Conservation (phyloP, 2,113 vertebrate species). For the Bos javanicus region DNA sequence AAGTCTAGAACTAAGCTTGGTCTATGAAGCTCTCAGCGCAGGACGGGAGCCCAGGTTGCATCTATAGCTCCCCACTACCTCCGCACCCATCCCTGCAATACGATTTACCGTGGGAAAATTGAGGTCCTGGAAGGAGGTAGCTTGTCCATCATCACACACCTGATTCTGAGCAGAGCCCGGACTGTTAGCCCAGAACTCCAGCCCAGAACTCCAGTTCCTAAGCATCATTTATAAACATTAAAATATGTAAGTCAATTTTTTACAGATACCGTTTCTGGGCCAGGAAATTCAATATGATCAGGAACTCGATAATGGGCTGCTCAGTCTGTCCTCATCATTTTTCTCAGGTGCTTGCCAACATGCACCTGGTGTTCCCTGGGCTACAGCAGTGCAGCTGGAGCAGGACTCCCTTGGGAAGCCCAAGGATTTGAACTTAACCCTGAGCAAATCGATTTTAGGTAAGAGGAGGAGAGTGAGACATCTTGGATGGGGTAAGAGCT, state of each 20-base stretch:
- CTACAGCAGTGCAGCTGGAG: background rate
- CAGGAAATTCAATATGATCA: background rate
- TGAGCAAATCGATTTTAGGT: background rate
- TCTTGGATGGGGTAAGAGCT: background rate
- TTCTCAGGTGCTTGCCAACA: background rate
- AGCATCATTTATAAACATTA: background rate
- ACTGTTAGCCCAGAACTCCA: background rate
- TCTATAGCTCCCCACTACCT: too few relatives aligned
- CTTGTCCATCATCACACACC: background rate
- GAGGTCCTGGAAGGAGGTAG: background rate
- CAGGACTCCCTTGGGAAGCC: background rate
- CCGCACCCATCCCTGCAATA: background rate
- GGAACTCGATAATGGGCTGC: background rate
- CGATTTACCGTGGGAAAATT: background rate
- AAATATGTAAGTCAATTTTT: background rate
- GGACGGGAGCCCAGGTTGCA: background rate
- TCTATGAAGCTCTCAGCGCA: background rate
- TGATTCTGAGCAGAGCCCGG: background rate
- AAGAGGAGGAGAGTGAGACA: background rate
- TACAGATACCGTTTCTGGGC: background rate
- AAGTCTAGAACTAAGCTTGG: background rate
- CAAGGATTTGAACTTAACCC: background rate
- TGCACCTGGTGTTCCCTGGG: accelerated
- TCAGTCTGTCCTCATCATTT: background rate
- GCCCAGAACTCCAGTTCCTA: background rate